Base-by-base conservation (phyloP, 1,140 invertebrate genomes). In the Ladona fulva region DNA sequence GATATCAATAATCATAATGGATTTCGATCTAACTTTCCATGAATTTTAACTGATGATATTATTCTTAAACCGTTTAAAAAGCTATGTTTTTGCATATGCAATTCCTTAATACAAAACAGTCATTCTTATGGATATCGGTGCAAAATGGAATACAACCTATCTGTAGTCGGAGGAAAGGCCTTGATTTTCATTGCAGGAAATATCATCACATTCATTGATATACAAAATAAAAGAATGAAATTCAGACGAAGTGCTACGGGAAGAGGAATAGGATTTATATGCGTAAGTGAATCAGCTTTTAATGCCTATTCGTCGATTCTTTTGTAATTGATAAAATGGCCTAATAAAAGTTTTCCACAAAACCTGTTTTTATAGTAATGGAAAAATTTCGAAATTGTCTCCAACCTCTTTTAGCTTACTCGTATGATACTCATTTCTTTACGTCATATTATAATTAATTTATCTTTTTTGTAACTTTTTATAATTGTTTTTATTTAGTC, bases 91-190 rank as follows among this genome's bases (percentile, higher is more conserved):
- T n/a, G 8, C 37, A 16, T 59, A 25, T 79, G 19, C 73, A 74
- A 24, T 66, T 74, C 7, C 6, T 37, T 42, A 16, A 79, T 66
- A 6, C 5, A 66, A 52, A 6, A 16, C 77, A 94, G 92, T 85
- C 87, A 94, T 87, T 96, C 94, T 0, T 95, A 92, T 85, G 94
- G 94, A n/a, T 96, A 95, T 82, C 91, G 96, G 82, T 95, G 93
- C 83, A 89, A 88, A 79, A 93, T 90, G 80, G 88, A 91, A 75
- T 93, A 91, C 80, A 97, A 97, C 84, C 83, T 97, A 12, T 90
- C 91, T 77, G 86, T 92, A 0, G 87, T 92, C 66, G 92, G 95
- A 83, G 85, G 90, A 12, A 85, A 91, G 10, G 92, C 91, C 0
- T 82, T 96, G 12, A 87, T 93, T 14, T 96, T 92, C 87, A 88